Evolutionary conservation across 1,140 invertebrate species (phyloP), one percentile per base, ranked within the genome.

Genomic region (Temnothorax curvispinosus): DNA sequence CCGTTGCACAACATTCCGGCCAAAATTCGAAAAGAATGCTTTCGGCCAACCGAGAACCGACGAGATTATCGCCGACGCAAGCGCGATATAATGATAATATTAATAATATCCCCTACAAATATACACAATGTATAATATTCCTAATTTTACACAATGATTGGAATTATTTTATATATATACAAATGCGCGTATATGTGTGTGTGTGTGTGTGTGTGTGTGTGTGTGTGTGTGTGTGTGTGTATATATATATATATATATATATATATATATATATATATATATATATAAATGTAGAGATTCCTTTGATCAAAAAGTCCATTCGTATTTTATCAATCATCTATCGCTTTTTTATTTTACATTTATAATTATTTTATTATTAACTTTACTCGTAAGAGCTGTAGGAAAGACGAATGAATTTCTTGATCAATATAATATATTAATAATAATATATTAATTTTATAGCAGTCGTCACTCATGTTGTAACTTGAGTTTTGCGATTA

Each of bases 381-480:
- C 15, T 56, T 69, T 71, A 52, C 32, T 72, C 18, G 11, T 54
- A 60, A 47, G 21, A 47, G 32, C 6, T 81, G 13, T 52, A 54
- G n/a, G 44, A 52, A 80, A 81, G 18, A 71, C 47, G 35, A 81
- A 56, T 69, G 47, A 89, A 86, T 60, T 18, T 87, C 54, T 69
- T 74, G 15, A 89, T 65, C 74, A 69, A 84, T 35, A 71, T 75
- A 71, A 77, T 86, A 89, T 84, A 86, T 87, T 52, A 47, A 47
- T 78, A 89, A 62, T 62, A 65, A 65, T 85, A 94, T 94, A 90
- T 92, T 92, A 94, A 91, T 94, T 54, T 54, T 95, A 94, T 93
- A 94, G 94, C 94, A 94, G 94, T 95, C 94, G 75, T 93, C 89
- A 87, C 89, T 90, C 86, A 91, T 65, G 82, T 88, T 85, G 86